phyloP scores from a whole-genome alignment of 2,888 invertebrate species.

The Drosophila pseudotalamancana region DNA sequence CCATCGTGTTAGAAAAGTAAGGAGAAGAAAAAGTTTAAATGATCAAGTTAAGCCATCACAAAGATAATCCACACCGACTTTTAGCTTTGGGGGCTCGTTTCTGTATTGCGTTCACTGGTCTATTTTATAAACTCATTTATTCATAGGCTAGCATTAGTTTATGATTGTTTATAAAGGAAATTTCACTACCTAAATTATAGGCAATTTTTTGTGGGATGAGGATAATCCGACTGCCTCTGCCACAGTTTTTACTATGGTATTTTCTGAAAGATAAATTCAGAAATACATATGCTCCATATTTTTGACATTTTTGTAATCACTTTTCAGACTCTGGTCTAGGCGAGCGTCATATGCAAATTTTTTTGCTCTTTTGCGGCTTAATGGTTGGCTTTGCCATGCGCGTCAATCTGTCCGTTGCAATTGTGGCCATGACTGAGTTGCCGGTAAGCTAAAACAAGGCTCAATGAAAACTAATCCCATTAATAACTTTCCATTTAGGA shows the following conservation, averaged over 20 bases:
- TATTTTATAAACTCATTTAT: not conserved
- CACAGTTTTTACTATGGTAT: too few species aligned
- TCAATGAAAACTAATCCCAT: accelerated
- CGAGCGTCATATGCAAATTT: conserved; percentile 87
- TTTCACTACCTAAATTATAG: too few species aligned
- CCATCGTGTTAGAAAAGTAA: too few species aligned
- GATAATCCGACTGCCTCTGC: too few species aligned
- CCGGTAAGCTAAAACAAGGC: conserved; percentile 27
- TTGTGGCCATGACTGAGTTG: conserved; percentile 89
- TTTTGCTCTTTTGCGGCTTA: conserved; percentile 87
- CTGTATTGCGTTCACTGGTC: too few species aligned
- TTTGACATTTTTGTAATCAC: not conserved
- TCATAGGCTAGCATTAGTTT: too few species aligned
- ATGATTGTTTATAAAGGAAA: too few species aligned
- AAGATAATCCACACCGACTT: not conserved
- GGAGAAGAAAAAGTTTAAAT: too few species aligned
- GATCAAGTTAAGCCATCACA: not conserved
- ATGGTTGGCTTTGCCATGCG: conserved; percentile 88
- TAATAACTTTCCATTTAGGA: conserved; percentile 83
- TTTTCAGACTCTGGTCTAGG: conserved; percentile 85
- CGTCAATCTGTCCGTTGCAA: conserved; percentile 89
- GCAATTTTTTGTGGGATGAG: too few species aligned
- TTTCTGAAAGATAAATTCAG: not conserved
- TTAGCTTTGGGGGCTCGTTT: not conserved
- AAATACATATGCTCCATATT: not conserved